phyloP scores from a whole-genome alignment of 2,113 vertebrate genomes.

The Mormyrus lacerda region DNA sequence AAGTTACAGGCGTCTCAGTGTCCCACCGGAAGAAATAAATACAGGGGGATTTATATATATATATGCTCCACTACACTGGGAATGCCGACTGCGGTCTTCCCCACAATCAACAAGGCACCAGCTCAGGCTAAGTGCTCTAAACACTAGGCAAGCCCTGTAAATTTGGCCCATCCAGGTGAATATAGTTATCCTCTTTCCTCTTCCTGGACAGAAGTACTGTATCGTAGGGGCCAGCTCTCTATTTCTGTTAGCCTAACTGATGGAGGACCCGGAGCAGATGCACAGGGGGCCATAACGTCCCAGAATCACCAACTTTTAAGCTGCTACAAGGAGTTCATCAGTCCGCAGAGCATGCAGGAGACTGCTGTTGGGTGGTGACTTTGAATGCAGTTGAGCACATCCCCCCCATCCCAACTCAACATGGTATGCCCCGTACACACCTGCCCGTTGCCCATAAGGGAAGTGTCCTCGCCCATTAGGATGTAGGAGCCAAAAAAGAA shows the following conservation, averaged over 20 bases:
- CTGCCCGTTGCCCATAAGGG: slow-evolving; percentile 92
- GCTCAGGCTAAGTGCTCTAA: not conserved
- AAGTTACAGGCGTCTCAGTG: not conserved
- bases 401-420: slow-evolving; percentile 13
- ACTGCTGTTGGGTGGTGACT: not conserved
- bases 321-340: not conserved
- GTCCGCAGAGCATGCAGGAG: not conserved
- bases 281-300: not conserved
- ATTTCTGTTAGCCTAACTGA: not conserved
- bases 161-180: not conserved
- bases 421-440: slow-evolving; percentile 46
- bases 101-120: not conserved
- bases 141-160: not conserved
- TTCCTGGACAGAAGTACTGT: not conserved
- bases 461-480: slow-evolving; percentile 85
- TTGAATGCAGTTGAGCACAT: not conserved
- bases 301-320: not conserved
- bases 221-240: not conserved
- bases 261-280: not conserved
- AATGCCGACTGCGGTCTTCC: not conserved
- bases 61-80: not conserved
- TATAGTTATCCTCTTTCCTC: not conserved
- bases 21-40: not conserved
- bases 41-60: not conserved
- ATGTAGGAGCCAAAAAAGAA: slow-evolving; percentile 96